Percentiles rank a stretch among this genome's conserved stretches.
Conservation (phyloP, 2,113 vertebrate genomes). For the Osmerus eperlanus region DNA sequence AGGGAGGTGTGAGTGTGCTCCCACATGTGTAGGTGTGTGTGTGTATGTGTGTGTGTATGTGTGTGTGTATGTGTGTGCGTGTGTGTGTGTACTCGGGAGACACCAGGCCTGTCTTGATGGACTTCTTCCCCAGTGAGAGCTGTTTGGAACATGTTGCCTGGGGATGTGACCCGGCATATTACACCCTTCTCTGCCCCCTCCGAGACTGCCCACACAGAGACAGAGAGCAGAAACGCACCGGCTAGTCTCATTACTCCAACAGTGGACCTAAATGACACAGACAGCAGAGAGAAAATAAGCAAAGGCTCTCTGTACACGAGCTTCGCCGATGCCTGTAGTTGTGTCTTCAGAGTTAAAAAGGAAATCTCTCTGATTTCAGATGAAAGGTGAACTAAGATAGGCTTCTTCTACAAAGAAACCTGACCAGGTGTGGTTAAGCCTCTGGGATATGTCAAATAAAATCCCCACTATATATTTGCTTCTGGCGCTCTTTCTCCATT, state of each 20-base stretch:
- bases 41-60: no score
- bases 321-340: neutral
- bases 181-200: neutral
- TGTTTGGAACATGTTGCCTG: neutral
- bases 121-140: neutral
- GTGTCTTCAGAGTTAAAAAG: neutral
- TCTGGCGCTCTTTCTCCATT: neutral
- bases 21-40: no score
- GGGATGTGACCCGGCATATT: neutral
- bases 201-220: neutral
- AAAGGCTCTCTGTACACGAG: neutral
- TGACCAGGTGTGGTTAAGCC: no score
- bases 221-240: neutral
- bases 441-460: neutral
- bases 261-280: neutral
- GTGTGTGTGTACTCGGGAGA: neutral
- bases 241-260: neutral
- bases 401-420: no score
- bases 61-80: no score
- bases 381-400: no score
- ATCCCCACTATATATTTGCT: neutral
- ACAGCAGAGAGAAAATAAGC: neutral
- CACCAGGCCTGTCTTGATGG: neutral
- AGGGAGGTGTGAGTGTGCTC: neutral
- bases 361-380: neutral